Evolutionary conservation across 1,140 invertebrate genomes (phyloP), one percentile per base, ranked within the genome.

Genomic region (Drosophila repletoides): DNA sequence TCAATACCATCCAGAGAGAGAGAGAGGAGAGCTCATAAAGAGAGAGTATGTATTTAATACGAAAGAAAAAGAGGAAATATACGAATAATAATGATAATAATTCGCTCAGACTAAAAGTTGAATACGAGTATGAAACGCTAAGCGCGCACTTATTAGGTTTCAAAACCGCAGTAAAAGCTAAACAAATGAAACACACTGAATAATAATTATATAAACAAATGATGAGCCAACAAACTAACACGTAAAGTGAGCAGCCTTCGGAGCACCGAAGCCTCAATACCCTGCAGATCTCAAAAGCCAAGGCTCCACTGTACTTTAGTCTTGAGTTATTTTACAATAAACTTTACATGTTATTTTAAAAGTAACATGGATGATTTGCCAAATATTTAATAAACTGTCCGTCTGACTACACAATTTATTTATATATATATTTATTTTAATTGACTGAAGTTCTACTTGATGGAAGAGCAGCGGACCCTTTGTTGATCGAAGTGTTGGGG

Each of bases 101-200:
- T 41, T 60, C 58, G 58, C 29, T 45, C 33, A 17, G 53, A 43
- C 17, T 41, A 28, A 34, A 38, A 53, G 26, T 33, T 17, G 29
- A 9, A 19, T 7, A 34, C 33, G 3, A 34, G 15, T 29, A 31
- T 15, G 22, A 40, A 48, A 60, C 46, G 22, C 58, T 49, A 49
- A 24, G 41, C 41, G 41, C 60, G 77, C 79, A 79, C 74, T 71
- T 64, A 64, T 46, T 71, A 73, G 77, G 77, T 83, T 83, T 83
- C 77, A 74, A 81, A 73, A 84, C 77, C 79, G 58, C 77, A 84
- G 64, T 40, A 40, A 69, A 58, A 64, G 31, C 58, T 55, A 73
- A 52, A 49, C 74, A 74, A 76, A 59, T 48, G 65, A 84, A 53
- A 60, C 17, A 46, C 56, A 74, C 51, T 66, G 56, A 71, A 65